Percentiles rank a stretch among this genome's conserved stretches.
Conservation (phyloP, 2,888 invertebrate species). For the Xestia xanthographa region DNA sequence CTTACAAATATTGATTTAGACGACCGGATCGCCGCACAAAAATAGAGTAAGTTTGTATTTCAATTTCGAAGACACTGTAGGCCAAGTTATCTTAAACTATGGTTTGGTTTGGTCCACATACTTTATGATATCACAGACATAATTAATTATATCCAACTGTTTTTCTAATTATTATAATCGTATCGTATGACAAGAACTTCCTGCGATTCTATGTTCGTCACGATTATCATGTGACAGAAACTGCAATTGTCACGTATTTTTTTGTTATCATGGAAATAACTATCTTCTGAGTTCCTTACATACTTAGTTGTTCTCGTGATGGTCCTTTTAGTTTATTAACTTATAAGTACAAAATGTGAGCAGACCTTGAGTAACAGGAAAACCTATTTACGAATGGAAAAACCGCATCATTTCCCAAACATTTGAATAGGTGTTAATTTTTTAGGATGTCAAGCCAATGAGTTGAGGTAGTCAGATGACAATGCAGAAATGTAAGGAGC, state of each 20-base stretch:
- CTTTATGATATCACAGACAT: background rate
- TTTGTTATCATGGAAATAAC: background rate
- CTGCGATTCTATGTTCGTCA: slow-evolving; percentile 7
- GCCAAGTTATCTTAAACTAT: too few species aligned
- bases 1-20: background rate
- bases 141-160: background rate
- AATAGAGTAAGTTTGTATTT: too few species aligned
- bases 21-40: background rate
- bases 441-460: background rate
- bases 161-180: background rate
- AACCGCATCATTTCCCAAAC: slow-evolving; percentile 5
- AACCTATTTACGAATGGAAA: background rate
- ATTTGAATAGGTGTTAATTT: slow-evolving; percentile 34
- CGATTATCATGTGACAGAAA: background rate
- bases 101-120: background rate
- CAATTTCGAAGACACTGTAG: too few species aligned
- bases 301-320: background rate
- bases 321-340: background rate
- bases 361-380: slow-evolving; percentile 40
- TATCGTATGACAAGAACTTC: slow-evolving; percentile 10
- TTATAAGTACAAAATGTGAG: too few species aligned
- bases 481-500: slow-evolving; percentile 34
- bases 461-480: slow-evolving; percentile 22
- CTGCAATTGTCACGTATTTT: slow-evolving; percentile 17
- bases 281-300: background rate